These are phyloP conservation scores for Anoura caudifer DNA, from an alignment of 2,113 vertebrate species.

Conservation along the genomic window DNA sequence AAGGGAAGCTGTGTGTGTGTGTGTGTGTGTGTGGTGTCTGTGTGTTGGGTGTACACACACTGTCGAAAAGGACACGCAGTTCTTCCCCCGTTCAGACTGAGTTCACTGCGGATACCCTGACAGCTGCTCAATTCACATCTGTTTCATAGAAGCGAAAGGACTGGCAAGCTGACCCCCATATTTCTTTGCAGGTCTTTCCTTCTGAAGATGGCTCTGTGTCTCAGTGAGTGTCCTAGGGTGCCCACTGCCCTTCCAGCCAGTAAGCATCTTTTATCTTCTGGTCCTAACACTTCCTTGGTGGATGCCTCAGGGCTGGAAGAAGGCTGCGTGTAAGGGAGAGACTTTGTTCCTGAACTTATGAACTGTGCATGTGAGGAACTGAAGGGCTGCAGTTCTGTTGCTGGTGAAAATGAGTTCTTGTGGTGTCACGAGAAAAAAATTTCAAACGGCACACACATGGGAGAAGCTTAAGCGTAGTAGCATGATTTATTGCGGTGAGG, in stretches of 20 bases:
- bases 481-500: no score
- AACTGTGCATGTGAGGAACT: not conserved
- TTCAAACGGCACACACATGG: no score
- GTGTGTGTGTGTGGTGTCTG: not conserved
- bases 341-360: not conserved
- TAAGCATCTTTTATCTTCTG: not conserved
- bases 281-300: not conserved
- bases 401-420: no score
- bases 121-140: not conserved
- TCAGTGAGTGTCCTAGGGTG: not conserved
- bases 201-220: not conserved
- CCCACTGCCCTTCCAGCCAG: rapidly evolving
- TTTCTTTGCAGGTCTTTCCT: not conserved
- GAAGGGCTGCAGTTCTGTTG: not conserved
- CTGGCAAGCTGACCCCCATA: not conserved
- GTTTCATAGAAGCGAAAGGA: not conserved
- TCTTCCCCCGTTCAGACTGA: not conserved
- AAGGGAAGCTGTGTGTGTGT: not conserved
- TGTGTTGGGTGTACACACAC: not conserved
- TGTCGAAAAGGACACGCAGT: not conserved
- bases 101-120: not conserved
- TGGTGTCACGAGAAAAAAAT: no score
- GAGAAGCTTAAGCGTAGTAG: no score
- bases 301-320: not conserved
- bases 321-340: not conserved